Conservation (phyloP, 2,797 vertebrate species). For the Leptatherina wallacei region DNA sequence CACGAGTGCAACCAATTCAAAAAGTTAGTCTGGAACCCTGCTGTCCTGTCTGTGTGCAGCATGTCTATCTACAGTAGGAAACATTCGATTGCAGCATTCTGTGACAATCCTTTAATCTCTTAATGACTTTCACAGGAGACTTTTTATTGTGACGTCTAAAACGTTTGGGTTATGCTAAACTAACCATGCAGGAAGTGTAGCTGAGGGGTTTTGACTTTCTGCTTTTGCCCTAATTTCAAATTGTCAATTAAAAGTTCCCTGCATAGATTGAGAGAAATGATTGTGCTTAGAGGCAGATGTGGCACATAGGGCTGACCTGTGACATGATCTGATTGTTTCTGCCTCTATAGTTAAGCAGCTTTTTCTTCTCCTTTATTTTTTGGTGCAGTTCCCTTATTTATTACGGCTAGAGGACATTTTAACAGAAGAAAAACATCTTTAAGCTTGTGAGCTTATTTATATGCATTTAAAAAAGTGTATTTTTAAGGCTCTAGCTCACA, state of each 20-base stretch:
- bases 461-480: too few species aligned
- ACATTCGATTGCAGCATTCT: constrained; percentile 1
- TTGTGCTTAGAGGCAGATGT: neutral
- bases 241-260: constrained; percentile 41
- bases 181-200: constrained; percentile 7
- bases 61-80: constrained; percentile 22
- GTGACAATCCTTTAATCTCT: constrained; percentile 28
- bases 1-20: too few species aligned
- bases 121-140: constrained; percentile 29
- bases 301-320: constrained; percentile 26
- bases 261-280: constrained; percentile 16
- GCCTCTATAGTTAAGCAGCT: constrained; percentile 46
- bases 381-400: constrained; percentile 23
- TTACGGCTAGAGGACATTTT: constrained; percentile 12
- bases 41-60: constrained; percentile 15
- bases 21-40: too few species aligned
- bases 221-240: constrained; percentile 13
- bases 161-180: constrained; percentile 33
- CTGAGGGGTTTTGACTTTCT: constrained; percentile 5
- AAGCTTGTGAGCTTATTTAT: neutral
- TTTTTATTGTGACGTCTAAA: constrained; percentile 16
- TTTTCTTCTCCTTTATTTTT: constrained; percentile 6
- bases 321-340: constrained; percentile 37
- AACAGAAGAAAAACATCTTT: neutral
- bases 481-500: neutral